Evolutionary conservation across 2,888 invertebrate species (phyloP), one percentile per base, ranked within the genome.

Genomic region (Drosophila mimetica): DNA sequence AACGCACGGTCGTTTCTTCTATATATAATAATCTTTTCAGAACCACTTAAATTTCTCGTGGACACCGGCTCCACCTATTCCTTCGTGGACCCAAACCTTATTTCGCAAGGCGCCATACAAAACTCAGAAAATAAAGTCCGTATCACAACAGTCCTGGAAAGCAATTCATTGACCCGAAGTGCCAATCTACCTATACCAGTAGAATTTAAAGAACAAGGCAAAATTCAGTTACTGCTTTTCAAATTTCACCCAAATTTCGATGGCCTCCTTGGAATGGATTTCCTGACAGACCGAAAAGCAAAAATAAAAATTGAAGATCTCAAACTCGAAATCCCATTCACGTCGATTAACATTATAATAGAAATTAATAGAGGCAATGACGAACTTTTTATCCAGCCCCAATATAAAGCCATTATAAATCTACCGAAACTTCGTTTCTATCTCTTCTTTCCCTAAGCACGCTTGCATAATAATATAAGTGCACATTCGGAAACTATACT

Each of bases 211-310:
- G 9, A 8, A 16, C 16, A 37, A 4, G 37, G 37, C 16, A 16
- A 9, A 16, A 16, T 37, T 2, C 14, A 18, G 9, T 7, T 39
- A 14, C 11, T 39, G 9, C 18, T 39, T 14, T 39, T 39, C 11
- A 39, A 39, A 39, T 47, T 47, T 13, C 32, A 47, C 13, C 32
- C 47, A 18, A 18, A 18, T 4, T 47, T 32, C 16, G 25, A 20
- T 13, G 18, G 47, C 5, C 47, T 47, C 4, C 13, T 47, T 14
- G 47, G 47, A 4, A 47, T 32, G 18, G 30, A 20, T 8, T 18
- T 39, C 39, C 11, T 18, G 14, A 18, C 11, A 11, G 9, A 16
- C 25, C 25, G 25, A 25, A 25, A 25, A 25, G 25, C 25, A 2
- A 18, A n/a, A 39, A n/a, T 9, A 11, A 39, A n/a, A 8, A 39